These are phyloP conservation scores for Conger conger DNA, from an alignment of 2,113 vertebrate species.

Conservation along the genomic window DNA sequence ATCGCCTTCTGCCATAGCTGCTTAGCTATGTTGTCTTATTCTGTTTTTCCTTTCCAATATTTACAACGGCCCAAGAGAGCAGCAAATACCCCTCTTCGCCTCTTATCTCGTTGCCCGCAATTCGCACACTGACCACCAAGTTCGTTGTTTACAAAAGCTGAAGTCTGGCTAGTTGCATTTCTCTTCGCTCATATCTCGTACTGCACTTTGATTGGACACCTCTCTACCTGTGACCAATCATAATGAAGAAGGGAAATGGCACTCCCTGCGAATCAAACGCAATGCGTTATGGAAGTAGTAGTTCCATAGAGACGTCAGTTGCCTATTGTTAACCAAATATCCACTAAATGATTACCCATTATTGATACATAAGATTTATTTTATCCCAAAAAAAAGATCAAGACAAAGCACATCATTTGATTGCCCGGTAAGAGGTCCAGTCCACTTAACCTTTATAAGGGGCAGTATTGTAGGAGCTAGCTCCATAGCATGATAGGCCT, in stretches of 20 bases:
- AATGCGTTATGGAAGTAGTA: constrained; percentile 52
- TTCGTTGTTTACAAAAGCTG: background rate
- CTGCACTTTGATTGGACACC: constrained; percentile 43
- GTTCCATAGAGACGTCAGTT: constrained; percentile 30
- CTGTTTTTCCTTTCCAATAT: constrained; percentile 16
- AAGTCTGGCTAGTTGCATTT: background rate
- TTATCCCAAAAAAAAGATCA: no score
- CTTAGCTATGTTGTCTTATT: background rate
- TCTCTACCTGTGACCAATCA: constrained; percentile 45
- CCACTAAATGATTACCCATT: no score
- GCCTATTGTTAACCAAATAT: no score
- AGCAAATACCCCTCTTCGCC: background rate
- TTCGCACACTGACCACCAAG: background rate
- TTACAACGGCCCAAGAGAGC: background rate
- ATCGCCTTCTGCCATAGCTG: constrained; percentile 68
- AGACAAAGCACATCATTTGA: no score
- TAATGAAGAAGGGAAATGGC: background rate
- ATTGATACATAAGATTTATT: no score
- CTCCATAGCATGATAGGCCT: no score
- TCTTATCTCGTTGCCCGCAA: background rate
- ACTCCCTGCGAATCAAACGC: constrained; percentile 15
- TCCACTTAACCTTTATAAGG: no score
- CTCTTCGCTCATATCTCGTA: constrained; percentile 32
- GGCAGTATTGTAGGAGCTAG: no score
- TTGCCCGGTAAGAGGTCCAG: no score